These are phyloP conservation scores for Enteromius thamalakanensis DNA, from an alignment of 2,797 vertebrate genomes.

Conservation along the genomic window DNA sequence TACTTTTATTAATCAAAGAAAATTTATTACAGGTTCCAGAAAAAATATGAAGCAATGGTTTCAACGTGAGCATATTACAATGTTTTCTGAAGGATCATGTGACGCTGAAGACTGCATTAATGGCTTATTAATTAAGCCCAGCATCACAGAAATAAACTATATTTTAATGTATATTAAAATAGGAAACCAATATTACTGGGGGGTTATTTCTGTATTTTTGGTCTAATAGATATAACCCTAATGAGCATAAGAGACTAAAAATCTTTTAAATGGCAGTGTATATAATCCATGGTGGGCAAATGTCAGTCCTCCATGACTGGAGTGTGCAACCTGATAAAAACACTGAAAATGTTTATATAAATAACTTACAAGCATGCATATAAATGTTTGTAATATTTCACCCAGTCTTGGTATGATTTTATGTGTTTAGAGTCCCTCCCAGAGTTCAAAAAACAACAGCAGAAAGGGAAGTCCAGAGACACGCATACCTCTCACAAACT, in stretches of 20 bases:
- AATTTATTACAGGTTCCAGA: not conserved
- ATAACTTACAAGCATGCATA: not conserved
- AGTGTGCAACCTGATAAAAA: not conserved
- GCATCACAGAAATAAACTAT: not conserved
- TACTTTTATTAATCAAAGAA: not conserved
- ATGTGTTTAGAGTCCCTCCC: constrained; percentile 75
- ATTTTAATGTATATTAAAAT: not conserved
- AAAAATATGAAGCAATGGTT: not conserved
- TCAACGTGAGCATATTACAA: not conserved
- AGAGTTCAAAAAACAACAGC: constrained; percentile 62
- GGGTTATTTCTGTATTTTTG: not conserved
- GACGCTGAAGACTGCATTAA: not conserved
- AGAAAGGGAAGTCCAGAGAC: constrained; percentile 56
- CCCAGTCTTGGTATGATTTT: not conserved
- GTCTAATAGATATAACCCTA: not conserved
- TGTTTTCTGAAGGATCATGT: not conserved
- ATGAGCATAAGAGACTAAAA: not conserved
- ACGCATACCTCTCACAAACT: constrained; percentile 24
- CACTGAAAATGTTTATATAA: not conserved
- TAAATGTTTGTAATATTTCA: not conserved
- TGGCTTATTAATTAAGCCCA: not conserved
- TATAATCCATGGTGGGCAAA: not conserved
- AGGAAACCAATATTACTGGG: not conserved
- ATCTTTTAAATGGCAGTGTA: not conserved
- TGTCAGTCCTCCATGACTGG: no score